Conservation (phyloP, 64 coral and sea anemone genomes). For the Stylophora pistillata region DNA sequence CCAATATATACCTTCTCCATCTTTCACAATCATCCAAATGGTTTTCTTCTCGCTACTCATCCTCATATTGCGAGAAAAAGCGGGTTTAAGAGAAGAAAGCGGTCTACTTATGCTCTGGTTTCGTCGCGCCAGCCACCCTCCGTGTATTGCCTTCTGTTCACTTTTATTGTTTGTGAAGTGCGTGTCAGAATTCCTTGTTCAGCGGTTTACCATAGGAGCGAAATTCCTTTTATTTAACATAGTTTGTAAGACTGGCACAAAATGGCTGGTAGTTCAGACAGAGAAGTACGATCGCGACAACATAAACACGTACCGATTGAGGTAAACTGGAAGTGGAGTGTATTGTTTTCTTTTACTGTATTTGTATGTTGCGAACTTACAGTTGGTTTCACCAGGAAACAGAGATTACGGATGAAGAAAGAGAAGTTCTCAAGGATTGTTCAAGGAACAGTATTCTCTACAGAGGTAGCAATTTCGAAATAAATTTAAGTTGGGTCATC, state of each 20-base stretch:
- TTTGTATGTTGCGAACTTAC: not conserved
- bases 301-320: not conserved
- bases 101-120: not conserved
- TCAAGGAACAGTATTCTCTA: conserved; percentile 45
- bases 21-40: conserved; percentile 52
- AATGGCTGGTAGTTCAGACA: conserved; percentile 2
- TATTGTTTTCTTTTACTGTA: not conserved
- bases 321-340: not conserved
- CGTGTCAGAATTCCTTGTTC: not conserved
- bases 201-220: not conserved
- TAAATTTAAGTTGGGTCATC: not conserved
- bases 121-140: not conserved
- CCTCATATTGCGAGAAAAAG: conserved; percentile 1
- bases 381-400: not conserved
- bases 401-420: conserved; percentile 61
- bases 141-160: not conserved
- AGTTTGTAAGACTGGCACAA: not conserved
- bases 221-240: not conserved
- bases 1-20: conserved; percentile 7
- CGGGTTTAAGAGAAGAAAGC: not conserved
- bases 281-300: not conserved
- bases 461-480: conserved; percentile 22
- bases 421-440: conserved; percentile 44
- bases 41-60: conserved; percentile 32
- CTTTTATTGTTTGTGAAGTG: not conserved